Evolutionary conservation across 2,888 invertebrate species (phyloP), one percentile per base, ranked within the genome.

Genomic region (Drosophila greeni): DNA sequence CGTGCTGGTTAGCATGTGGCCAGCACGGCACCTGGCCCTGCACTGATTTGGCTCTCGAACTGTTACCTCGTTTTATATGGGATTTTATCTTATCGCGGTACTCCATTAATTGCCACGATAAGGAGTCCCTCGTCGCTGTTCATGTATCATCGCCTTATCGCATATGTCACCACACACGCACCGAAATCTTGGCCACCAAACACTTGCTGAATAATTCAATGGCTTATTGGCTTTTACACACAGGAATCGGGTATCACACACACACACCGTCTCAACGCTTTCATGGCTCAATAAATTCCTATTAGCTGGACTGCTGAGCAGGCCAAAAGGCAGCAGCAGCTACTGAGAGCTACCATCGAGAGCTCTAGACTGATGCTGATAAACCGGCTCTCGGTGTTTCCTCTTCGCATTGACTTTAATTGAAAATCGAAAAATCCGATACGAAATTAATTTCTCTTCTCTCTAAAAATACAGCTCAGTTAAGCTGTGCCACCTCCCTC

Each of bases 371-470:
- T 47, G 45, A 47, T 47, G 45, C 45, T 47, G 45, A 47, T 47
- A 47, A 47, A 47, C 39, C 43, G 39, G 49, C n/a, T 42, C 18
- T 42, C 34, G 48, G 11, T 56, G 24, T 53, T 52, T 55, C 42
- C 56, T 39, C 68, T 66, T 54, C 71, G 74, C 75, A 85, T 82
- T 75, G 78, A 75, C 79, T 85, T 86, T 86, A 86, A 86, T 86
- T 86, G 86, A 86, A 86, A 85, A 85, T 84, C 76, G 83, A 81
- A 83, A 80, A 82, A 85, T 83, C 75, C 79, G 85, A 86, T 82
- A 76, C 72, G 75, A 86, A 85, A 86, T 82, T 82, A 85, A 84
- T 86, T 85, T 82, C 84, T 76, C 68, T 84, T 78, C 74, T 78
- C 83, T 78, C 74, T 78, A 82, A 75, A 80, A 72, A 84, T 73